phyloP scores from a whole-genome alignment of 2,113 vertebrate species.

The Alethe diademata region DNA sequence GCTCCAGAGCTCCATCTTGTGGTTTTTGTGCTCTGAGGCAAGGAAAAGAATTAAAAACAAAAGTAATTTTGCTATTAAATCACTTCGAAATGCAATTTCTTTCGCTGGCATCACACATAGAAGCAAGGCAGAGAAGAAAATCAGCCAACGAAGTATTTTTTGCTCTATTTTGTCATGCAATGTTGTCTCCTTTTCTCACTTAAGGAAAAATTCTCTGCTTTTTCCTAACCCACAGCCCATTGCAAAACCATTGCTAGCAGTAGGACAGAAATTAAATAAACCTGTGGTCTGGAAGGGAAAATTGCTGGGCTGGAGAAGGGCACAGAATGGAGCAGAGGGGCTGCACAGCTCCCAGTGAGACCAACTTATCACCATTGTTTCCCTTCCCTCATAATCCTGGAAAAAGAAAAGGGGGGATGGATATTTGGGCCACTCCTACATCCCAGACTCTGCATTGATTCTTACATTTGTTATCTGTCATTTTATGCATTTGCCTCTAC shows the following conservation, averaged over 20 bases:
- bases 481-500: background rate
- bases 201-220: slow-evolving; percentile 26
- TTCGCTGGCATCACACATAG: background rate
- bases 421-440: background rate
- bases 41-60: background rate
- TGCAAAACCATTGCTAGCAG: background rate
- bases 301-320: background rate
- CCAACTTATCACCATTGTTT: accelerated
- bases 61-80: slow-evolving; percentile 18
- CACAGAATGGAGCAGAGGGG: background rate
- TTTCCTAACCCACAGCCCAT: slow-evolving; percentile 39
- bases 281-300: slow-evolving; percentile 15
- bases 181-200: background rate
- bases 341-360: background rate
- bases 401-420: background rate
- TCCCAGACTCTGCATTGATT: background rate
- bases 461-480: background rate
- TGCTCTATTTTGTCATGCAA: background rate
- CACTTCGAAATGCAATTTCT: background rate
- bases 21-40: background rate
- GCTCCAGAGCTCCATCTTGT: slow-evolving; percentile 69
- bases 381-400: background rate
- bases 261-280: background rate
- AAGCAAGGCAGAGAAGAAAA: background rate
- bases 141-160: background rate